Evolutionary conservation across 2,113 vertebrate genomes (phyloP).

Genomic region (Balaeniceps rex): DNA sequence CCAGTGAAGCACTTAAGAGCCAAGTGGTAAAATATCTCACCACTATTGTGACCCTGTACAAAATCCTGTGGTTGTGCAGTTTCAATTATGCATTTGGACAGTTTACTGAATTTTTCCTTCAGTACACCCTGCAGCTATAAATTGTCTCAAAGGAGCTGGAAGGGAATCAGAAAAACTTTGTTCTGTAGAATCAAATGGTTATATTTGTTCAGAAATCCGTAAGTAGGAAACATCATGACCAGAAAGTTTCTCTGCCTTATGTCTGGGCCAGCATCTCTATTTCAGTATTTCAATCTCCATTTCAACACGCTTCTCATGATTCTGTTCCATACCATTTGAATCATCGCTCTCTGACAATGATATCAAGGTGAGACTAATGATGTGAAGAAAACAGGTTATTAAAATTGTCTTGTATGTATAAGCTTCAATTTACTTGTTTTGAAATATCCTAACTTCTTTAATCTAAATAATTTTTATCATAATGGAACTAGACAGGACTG

Average conservation of each 20-base stretch:
- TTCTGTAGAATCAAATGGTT: neutral
- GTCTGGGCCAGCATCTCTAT: neutral
- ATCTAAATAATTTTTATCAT: neutral
- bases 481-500: neutral
- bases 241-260: neutral
- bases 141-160: constrained; percentile 26
- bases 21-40: neutral
- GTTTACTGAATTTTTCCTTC: constrained; percentile 15
- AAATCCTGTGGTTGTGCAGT: neutral
- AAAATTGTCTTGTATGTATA: neutral
- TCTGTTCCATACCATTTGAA: neutral
- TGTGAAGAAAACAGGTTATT: neutral
- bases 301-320: neutral
- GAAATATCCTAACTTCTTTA: neutral
- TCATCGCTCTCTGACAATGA: neutral
- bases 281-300: neutral
- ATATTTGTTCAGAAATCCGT: neutral
- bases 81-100: constrained; percentile 27
- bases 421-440: neutral
- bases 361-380: neutral
- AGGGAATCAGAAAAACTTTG: constrained; percentile 6
- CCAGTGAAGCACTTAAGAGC: constrained; percentile 15
- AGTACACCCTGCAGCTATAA: neutral
- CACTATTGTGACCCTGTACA: neutral
- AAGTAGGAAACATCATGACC: neutral